These are phyloP conservation scores for Cyclophora punctaria DNA, from an alignment of 2,888 invertebrate species.

Conservation along the genomic window DNA sequence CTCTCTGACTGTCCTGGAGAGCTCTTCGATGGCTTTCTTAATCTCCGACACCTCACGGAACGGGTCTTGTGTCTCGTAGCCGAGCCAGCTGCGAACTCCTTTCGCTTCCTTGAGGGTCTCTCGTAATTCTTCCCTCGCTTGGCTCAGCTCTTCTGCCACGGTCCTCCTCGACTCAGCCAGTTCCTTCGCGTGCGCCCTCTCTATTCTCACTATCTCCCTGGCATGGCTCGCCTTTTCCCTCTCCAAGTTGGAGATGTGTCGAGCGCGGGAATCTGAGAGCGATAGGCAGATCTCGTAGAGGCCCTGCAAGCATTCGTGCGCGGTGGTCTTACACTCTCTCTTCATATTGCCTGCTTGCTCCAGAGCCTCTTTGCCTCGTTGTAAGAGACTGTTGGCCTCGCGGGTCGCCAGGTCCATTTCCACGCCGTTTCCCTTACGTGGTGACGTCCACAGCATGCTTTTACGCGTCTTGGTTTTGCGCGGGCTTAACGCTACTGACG, in stretches of 20 bases:
- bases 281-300: constrained; percentile 1
- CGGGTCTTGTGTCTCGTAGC: constrained; percentile 3
- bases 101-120: not conserved
- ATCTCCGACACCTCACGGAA: not conserved
- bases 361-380: constrained; percentile 3
- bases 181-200: constrained; percentile 6
- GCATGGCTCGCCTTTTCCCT: too few species aligned
- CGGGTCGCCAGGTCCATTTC: too few species aligned
- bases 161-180: not conserved
- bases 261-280: constrained; percentile 13
- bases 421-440: too few species aligned
- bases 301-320: too few species aligned
- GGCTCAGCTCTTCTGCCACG: not conserved
- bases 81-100: constrained; percentile 4
- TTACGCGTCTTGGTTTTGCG: too few species aligned
- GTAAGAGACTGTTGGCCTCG: too few species aligned
- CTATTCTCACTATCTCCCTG: not conserved
- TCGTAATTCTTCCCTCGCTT: not conserved
- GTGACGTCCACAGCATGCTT: too few species aligned
- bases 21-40: not conserved
- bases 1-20: too few species aligned
- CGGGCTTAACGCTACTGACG: too few species aligned
- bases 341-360: too few species aligned
- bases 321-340: too few species aligned
- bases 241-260: constrained; percentile 1